Conservation (phyloP, 1,140 invertebrate species). For the Calephelis virginiensis region DNA sequence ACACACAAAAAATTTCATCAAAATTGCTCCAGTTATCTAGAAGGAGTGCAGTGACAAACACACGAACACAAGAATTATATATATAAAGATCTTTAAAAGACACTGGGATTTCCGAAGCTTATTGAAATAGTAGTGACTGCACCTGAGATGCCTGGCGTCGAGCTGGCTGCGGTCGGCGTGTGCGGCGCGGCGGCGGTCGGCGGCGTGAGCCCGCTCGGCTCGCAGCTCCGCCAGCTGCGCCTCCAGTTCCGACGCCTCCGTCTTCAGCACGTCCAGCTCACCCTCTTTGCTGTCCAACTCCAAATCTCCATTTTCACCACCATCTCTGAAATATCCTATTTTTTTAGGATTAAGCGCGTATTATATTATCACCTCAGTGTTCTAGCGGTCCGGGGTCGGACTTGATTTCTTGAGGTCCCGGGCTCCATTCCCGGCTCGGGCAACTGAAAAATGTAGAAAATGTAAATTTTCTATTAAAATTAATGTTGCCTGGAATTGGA, state of each 20-base stretch:
- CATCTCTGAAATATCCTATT: conserved; percentile 38
- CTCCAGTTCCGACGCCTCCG: conserved; percentile 44
- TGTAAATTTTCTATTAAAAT: too few species aligned
- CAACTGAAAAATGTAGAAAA: too few species aligned
- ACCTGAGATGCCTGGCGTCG: conserved; percentile 34
- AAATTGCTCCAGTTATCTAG: too few species aligned
- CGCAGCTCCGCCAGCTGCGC: conserved; percentile 37
- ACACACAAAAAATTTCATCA: too few species aligned
- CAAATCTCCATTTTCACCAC: conserved; percentile 43
- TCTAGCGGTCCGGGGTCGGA: too few species aligned
- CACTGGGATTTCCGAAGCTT: background rate
- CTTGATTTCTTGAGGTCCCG: too few species aligned
- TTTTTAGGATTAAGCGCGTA: too few species aligned
- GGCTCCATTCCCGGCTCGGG: too few species aligned
- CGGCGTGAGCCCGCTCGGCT: conserved; percentile 32
- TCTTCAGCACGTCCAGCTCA: conserved; percentile 48
- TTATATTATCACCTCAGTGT: too few species aligned
- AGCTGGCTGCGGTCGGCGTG: conserved; percentile 34
- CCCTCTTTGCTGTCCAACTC: conserved; percentile 56
- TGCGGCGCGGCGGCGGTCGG: conserved; percentile 24
- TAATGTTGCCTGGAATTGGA: too few species aligned
- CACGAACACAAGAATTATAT: too few species aligned
- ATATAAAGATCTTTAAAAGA: background rate
- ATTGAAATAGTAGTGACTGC: background rate
- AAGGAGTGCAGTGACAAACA: too few species aligned